phyloP scores from a whole-genome alignment of 2,797 vertebrate genomes.

The Apogon talboti region DNA sequence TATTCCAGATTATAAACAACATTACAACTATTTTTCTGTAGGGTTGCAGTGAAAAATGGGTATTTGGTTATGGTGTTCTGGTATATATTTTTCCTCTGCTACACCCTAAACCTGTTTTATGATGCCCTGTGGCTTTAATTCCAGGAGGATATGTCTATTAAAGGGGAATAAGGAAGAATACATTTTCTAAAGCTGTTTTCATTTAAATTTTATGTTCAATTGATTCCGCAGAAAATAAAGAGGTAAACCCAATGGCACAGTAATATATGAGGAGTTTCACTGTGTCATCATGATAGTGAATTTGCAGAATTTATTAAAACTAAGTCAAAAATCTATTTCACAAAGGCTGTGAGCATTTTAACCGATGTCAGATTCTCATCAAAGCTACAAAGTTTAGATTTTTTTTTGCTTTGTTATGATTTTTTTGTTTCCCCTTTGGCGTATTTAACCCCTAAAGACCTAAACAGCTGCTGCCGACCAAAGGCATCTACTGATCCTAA shows the following conservation, averaged over 20 bases:
- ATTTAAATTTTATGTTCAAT: conserved; percentile 29
- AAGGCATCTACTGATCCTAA: no score
- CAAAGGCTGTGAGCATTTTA: conserved; percentile 4
- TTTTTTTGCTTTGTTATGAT: no score
- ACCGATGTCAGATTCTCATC: conserved; percentile 8
- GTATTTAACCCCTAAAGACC: conserved; percentile 10
- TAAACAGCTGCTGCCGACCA: no score
- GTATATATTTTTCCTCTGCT: conserved; percentile 3
- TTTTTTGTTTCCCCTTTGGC: conserved; percentile 27
- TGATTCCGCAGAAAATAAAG: conserved; percentile 8
- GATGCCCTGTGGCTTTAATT: conserved; percentile 15
- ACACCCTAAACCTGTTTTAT: background rate
- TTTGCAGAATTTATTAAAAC: conserved; percentile 2
- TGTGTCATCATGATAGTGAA: conserved; percentile 1
- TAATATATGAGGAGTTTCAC: background rate
- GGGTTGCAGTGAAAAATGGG: background rate
- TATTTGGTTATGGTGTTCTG: conserved; percentile 2
- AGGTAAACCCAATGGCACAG: background rate
- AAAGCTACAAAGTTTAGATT: conserved; percentile 11
- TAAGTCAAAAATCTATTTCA: background rate
- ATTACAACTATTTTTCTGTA: background rate
- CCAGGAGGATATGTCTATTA: background rate
- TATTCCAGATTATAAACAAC: conserved; percentile 4
- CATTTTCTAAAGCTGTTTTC: conserved; percentile 12
- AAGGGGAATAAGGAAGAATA: background rate